These are phyloP conservation scores for Diceros bicornis DNA, from an alignment of 2,797 vertebrate species.

Conservation along the genomic window DNA sequence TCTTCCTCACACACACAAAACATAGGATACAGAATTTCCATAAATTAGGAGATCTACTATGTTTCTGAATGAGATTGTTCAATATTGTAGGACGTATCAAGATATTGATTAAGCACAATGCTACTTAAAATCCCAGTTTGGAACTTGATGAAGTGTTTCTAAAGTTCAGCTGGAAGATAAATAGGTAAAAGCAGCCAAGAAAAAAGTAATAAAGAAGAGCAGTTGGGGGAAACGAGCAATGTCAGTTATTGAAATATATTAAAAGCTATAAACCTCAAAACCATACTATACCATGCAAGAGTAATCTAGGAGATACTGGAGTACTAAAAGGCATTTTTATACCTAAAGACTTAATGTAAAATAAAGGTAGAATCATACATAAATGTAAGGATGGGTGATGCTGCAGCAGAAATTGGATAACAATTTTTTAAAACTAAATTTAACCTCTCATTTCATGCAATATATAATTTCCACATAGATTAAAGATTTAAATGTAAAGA, in stretches of 20 bases:
- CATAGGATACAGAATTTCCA: background rate
- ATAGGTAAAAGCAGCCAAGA: background rate
- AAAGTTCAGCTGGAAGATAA: background rate
- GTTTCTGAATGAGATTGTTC: background rate
- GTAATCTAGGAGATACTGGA: background rate
- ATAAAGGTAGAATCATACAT: conserved; percentile 20
- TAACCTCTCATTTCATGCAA: background rate
- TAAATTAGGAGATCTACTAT: background rate
- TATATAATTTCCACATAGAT: background rate
- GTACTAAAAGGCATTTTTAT: background rate
- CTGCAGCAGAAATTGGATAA: background rate
- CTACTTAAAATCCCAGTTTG: background rate
- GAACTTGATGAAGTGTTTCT: conserved; percentile 8
- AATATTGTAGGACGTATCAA: background rate
- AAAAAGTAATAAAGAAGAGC: background rate
- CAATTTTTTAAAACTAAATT: background rate
- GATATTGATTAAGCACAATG: background rate
- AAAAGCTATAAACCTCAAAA: conserved; percentile 33
- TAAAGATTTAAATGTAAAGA: conserved; percentile 2
- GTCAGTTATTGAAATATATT: background rate
- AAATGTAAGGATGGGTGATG: background rate
- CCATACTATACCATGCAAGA: background rate
- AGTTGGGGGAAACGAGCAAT: background rate
- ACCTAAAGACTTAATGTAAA: background rate
- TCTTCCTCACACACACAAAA: background rate